Evolutionary conservation across 2,888 invertebrate species (phyloP).

Genomic region (Amiota minor): DNA sequence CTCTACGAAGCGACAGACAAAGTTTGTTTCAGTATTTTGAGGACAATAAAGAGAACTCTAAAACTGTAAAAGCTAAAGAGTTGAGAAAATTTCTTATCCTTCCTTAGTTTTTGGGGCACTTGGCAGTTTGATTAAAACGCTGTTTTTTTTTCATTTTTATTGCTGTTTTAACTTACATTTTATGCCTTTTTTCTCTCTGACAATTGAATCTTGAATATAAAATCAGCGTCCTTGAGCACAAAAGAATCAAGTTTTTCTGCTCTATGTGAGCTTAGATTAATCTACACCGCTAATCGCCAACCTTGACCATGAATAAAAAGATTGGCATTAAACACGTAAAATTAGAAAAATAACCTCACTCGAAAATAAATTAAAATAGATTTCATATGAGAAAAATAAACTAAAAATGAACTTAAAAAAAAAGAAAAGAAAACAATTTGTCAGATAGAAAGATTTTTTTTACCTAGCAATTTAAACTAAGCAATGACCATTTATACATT

Average conservation of each 20-base stretch:
- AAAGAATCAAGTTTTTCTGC: background rate
- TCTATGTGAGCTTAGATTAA: constrained; percentile 14
- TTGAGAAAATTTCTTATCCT: too few relatives aligned
- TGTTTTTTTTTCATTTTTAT: too few relatives aligned
- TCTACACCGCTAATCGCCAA: background rate
- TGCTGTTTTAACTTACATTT: too few relatives aligned
- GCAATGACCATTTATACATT: background rate
- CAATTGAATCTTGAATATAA: background rate
- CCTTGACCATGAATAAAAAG: constrained; percentile 18
- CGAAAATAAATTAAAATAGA: background rate
- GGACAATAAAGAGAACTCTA: too few relatives aligned
- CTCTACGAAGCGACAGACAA: too few relatives aligned
- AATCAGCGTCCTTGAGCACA: constrained; percentile 7
- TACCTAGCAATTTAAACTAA: background rate
- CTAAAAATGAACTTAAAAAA: background rate
- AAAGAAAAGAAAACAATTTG: background rate
- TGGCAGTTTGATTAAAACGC: too few relatives aligned
- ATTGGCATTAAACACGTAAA: constrained; percentile 4
- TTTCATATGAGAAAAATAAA: background rate
- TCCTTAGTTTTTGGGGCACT: too few relatives aligned
- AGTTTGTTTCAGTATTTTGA: too few relatives aligned
- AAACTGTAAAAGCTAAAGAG: too few relatives aligned
- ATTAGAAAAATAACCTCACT: background rate
- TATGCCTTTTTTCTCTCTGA: background rate
- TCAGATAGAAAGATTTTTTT: background rate